phyloP scores from a whole-genome alignment of 2,888 invertebrate genomes.

The Autographa pulchrina region DNA sequence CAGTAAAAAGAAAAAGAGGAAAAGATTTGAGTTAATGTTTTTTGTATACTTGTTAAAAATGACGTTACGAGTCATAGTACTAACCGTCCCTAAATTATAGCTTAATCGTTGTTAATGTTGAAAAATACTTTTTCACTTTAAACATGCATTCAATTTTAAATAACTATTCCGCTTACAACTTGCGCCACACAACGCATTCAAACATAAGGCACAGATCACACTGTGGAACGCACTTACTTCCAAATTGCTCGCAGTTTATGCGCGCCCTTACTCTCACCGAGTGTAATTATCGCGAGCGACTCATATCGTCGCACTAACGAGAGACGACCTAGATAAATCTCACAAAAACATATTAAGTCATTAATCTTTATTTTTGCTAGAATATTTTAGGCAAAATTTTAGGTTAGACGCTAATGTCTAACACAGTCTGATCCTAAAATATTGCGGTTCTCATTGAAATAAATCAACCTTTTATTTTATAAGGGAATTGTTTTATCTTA shows the following conservation, averaged over 20 bases:
- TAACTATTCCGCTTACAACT: not conserved
- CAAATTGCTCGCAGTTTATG: constrained; percentile 73
- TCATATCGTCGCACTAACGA: constrained; percentile 57
- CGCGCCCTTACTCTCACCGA: constrained; percentile 61
- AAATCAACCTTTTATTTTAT: not conserved
- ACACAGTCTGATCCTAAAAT: not conserved
- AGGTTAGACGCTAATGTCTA: not conserved
- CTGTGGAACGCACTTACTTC: constrained; percentile 74
- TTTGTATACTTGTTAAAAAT: too few relatives aligned
- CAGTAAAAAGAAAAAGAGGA: too few relatives aligned
- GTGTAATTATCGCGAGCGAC: constrained; percentile 69
- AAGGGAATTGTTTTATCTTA: not conserved
- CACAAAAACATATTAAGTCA: constrained; percentile 23
- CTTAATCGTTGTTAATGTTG: too few relatives aligned
- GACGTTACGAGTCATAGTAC: too few relatives aligned
- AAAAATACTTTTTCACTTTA: too few relatives aligned
- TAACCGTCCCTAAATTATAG: too few relatives aligned
- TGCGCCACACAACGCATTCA: constrained; percentile 33
- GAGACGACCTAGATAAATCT: constrained; percentile 39
- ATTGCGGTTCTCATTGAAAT: constrained; percentile 3
- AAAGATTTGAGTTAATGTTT: too few relatives aligned
- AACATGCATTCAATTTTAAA: too few relatives aligned
- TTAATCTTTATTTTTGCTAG: constrained; percentile 39
- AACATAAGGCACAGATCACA: constrained; percentile 72
- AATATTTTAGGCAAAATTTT: constrained; percentile 29